These are phyloP conservation scores for Laticauda colubrina DNA, from an alignment of 2,113 vertebrate species.

Conservation along the genomic window DNA sequence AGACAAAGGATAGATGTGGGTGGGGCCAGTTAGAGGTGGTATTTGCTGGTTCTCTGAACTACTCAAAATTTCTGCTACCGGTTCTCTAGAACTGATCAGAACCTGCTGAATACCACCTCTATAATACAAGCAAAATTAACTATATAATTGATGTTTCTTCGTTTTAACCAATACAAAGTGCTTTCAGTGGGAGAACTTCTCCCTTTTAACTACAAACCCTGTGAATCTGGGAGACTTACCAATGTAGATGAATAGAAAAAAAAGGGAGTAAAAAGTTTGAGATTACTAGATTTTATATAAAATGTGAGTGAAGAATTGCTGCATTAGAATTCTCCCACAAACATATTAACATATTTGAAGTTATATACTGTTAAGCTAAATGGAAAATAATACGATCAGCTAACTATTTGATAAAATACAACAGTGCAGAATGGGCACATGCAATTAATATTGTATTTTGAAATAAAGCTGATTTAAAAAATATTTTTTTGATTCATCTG, in stretches of 20 bases:
- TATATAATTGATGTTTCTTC: constrained; percentile 10
- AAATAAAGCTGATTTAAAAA: constrained; percentile 38
- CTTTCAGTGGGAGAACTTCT: not conserved
- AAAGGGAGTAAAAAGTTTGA: not conserved
- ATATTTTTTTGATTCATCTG: constrained; percentile 47
- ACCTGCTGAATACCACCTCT: too few species aligned
- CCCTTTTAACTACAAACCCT: constrained; percentile 19
- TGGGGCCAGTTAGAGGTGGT: too few species aligned
- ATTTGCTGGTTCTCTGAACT: too few species aligned
- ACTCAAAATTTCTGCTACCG: too few species aligned
- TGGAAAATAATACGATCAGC: constrained; percentile 57
- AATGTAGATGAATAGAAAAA: not conserved
- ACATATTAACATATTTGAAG: constrained; percentile 48
- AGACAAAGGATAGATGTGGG: too few species aligned
- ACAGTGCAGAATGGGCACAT: constrained; percentile 60
- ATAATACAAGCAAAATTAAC: constrained; percentile 17
- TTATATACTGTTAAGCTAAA: constrained; percentile 47
- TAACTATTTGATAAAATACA: constrained; percentile 64
- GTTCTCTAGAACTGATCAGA: too few species aligned
- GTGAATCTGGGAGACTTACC: not conserved
- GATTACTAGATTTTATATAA: not conserved
- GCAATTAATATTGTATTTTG: constrained; percentile 63
- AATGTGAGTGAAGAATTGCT: not conserved
- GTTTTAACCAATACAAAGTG: not conserved
- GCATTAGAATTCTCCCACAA: constrained; percentile 47